Base-by-base conservation (phyloP, 2,888 invertebrate genomes). In the Brachypalpus laphriformis region DNA sequence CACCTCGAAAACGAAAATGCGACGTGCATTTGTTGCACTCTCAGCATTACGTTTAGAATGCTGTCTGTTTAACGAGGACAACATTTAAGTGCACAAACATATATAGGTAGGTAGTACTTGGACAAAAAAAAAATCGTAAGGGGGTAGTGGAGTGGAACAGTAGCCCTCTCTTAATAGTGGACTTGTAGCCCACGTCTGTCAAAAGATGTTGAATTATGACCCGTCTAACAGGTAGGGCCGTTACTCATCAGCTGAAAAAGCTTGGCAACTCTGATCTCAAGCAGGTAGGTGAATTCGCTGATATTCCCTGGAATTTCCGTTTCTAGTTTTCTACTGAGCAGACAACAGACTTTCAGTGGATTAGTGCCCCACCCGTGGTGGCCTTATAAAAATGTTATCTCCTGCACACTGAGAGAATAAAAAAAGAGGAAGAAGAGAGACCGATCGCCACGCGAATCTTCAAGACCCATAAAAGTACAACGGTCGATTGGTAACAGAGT, bases 291-390 rank as follows among this genome's bases (percentile, higher is more conserved):
- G 22, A 66, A 54, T 25, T 71, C 14, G n/a, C 16, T 57, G 42
- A 57, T 47, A 37, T 72, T 72, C 54, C 34, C 42, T 68, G 82
- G 82, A 77, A 82, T 77, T 72, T 82, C 71, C 77, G 45, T 72
- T 77, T 72, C 77, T 72, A 77, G 71, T 82, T 75, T 61, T 31
- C 28, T 51, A 59, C 9, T 1, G 16, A 59, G 14, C 49, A 76
- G 18, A 51, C 70, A 65, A 22, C 37, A 70, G 49, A 71, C 56
- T 14, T 68, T 45, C 40, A 37, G 25, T 47, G 40, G 77, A 65
- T 78, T 42, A 57, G 78, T 71, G 71, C 57, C 45, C 70, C 65
- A 51, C 82, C 82, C 59, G 34, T 71, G 82, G 51, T 76, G 34
- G 59, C 65, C 57, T 54, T 59, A 65, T 3, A 75, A 70, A 68